Evolutionary conservation across 1,140 invertebrate genomes (phyloP), one percentile per base, ranked within the genome.

Genomic region (Hyles vespertilio): DNA sequence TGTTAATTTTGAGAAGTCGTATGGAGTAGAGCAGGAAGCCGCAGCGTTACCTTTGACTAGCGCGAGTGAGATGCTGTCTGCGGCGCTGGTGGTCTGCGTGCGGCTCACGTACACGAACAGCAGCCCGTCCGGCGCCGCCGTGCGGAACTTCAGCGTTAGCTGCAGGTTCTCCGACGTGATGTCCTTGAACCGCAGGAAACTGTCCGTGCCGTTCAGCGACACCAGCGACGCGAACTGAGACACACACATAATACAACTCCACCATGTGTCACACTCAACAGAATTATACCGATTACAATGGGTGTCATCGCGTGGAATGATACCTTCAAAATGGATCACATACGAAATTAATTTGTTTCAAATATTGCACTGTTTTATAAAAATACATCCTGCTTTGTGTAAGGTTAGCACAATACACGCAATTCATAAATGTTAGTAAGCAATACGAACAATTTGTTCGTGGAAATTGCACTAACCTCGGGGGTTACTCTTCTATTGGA

Each of bases 121-220:
- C 0, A 98, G 74, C 0, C 96, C 97, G 60, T 96, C 90, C 1
- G 92, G 90, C 10, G 91, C 85, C n/a, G 90, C 89, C 0, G 97
- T 98, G 77, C 95, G 96, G 84, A 99, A 98, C 77, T 96, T 96
- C 7, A 99, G 91, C 52, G 94, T 97, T 6, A 99, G 87, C 78
- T 98, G 92, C 8, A 85, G 56, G 40, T 93, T 92, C 8, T 90
- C 74, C 0, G 91, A 87, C 0, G 91, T 89, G 1, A 93, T 79
- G 60, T 93, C 92, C 2, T 89, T 81, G 76, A 91, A 92, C 44
- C 90, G 91, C 0, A 95, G 90, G 71, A 93, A 95, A 8, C 95
- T 94, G 11, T 92, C 59, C 65, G 89, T 75, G 78, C 91, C 72
- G 75, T 91, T 86, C 89, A 88, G 58, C 0, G 83, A 86, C 3